A percentile compares a stretch with the other conserved stretches of the same genome.
Evolutionary conservation across 2,797 vertebrate genomes (phyloP).

Genomic region (Malacoraja senta): DNA sequence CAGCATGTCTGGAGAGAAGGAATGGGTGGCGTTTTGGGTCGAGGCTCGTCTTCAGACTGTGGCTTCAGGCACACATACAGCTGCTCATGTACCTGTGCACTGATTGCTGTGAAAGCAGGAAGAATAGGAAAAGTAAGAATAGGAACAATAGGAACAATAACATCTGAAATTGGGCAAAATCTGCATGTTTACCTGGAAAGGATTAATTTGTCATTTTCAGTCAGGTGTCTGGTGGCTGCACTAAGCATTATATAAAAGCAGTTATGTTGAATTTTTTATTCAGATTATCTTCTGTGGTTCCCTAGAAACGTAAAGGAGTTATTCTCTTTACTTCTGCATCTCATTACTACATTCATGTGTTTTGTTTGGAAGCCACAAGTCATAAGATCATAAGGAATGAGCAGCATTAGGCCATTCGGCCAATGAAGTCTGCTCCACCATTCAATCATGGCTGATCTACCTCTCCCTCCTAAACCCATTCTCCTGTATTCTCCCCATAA

Average conservation of each 20-base stretch:
- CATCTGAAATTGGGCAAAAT: background rate
- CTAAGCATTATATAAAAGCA: background rate
- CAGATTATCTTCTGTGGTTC: background rate
- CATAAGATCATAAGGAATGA: too few relatives aligned
- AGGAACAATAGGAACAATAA: background rate
- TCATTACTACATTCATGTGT: background rate
- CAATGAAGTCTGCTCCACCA: too few relatives aligned
- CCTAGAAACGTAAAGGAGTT: background rate
- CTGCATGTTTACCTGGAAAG: background rate
- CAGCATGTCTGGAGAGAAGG: too few relatives aligned
- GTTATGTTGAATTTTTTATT: background rate
- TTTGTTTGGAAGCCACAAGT: background rate
- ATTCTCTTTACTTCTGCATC: background rate
- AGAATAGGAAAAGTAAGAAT: background rate
- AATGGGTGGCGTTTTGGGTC: too few relatives aligned
- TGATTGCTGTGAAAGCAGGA: background rate
- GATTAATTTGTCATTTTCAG: constrained; percentile 19
- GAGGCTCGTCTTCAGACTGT: background rate
- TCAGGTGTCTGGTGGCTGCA: background rate
- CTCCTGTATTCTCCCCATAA: too few relatives aligned
- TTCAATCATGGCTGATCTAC: too few relatives aligned
- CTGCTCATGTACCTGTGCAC: background rate
- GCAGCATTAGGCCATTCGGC: too few relatives aligned
- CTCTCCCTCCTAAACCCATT: too few relatives aligned
- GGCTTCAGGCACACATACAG: background rate